Base-by-base conservation (phyloP, 2,113 vertebrate species). In the Colaptes auratus region DNA sequence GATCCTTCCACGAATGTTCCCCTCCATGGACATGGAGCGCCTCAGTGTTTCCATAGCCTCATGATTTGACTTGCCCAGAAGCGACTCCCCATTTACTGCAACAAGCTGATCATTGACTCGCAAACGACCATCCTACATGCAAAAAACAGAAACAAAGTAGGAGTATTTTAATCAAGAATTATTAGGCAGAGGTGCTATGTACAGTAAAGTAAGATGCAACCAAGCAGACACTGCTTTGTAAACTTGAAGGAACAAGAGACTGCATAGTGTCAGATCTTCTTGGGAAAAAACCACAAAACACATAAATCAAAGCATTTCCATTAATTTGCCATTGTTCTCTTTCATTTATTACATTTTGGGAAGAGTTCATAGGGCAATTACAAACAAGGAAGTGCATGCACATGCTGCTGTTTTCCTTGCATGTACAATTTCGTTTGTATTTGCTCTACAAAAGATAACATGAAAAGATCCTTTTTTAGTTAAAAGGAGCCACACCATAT, bases 1-100 rank as follows among this genome's bases (percentile, higher is more conserved):
- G 96, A 99, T 99, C 94, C 98, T 99, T 52, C 99, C 99, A 48
- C 99, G 97, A 5, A 98, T 97, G 83, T 99, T 99, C 39, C 99
- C 99, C 91, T 99, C 99, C 98, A 99, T 99, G 76, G 99, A 99
- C 99, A 99, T 99, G 2, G 99, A 99, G 70, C 99, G 98, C 21
- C 99, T 97, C 6, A 99, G 98, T 4, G 99, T 99, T 96, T 99
- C 99, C 99, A 99, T 99, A 65, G 99, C 99, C 87, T 99, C 98
- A 1, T 99, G 99, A 92, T 99, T 99, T 30, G 99, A 99, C 94
- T 98, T 98, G 76, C 98, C 98, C 95, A 99, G 94, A 75, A 99
- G 97, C 1, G 98, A 98, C 88, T 99, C 99, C 7, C 99, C 98
- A 12, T 99, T 99, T n/a, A 99, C 98, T 0, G 98, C 99, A 31